Evolutionary conservation across 2,888 invertebrate species (phyloP).

Genomic region (Mythimna albipuncta): DNA sequence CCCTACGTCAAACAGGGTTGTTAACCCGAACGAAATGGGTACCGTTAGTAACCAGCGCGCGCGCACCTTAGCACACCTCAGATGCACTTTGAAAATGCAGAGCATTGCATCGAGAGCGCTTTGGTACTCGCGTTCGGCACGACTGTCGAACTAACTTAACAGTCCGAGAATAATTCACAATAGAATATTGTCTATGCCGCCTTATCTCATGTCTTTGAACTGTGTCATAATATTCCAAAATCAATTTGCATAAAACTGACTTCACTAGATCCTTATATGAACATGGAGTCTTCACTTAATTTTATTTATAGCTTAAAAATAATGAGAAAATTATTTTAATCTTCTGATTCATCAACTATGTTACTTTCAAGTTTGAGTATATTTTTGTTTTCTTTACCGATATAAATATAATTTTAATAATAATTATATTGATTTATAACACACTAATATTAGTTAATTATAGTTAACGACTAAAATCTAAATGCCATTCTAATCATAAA

Average conservation of each 20-base stretch:
- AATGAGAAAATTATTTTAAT: neutral
- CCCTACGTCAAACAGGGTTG: conserved; percentile 66
- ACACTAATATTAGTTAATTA: neutral
- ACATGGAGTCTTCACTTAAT: neutral
- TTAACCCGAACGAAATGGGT: conserved; percentile 68
- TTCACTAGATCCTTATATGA: neutral
- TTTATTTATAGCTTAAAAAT: neutral
- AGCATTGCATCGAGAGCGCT: conserved; percentile 23
- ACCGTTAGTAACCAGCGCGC: conserved; percentile 65
- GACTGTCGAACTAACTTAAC: conserved; percentile 18
- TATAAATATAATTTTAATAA: neutral
- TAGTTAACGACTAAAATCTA: neutral
- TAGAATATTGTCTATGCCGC: conserved; percentile 8
- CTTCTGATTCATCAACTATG: neutral
- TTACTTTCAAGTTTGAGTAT: neutral
- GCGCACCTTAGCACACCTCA: conserved; percentile 57
- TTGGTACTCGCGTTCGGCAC: conserved; percentile 22
- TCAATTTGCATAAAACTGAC: neutral
- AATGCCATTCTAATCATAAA: neutral
- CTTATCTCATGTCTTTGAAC: conserved; percentile 14
- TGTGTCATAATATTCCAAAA: conserved; percentile 14
- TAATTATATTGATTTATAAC: neutral
- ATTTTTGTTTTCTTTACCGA: neutral
- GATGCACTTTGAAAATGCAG: conserved; percentile 56
- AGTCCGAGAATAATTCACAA: conserved; percentile 18